Evolutionary conservation across 2,888 invertebrate genomes (phyloP), one percentile per base, ranked within the genome.

Genomic region (Ligdia adustata): DNA sequence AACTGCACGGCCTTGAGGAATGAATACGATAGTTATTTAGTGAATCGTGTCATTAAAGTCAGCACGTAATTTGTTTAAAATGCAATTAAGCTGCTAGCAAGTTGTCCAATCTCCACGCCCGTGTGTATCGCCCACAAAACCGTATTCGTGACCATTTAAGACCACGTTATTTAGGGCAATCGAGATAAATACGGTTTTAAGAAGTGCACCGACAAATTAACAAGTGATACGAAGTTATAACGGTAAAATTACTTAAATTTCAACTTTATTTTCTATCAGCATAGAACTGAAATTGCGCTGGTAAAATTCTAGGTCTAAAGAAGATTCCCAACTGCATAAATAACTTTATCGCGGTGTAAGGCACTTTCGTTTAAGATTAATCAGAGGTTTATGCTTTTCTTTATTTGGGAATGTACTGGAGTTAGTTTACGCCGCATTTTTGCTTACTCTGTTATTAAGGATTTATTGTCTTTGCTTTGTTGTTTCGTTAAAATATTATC

Each of bases 161-260:
- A 32, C 37, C 24, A 29, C 64, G 55, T 64, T 70, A 74, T 75
- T 69, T 58, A 60, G 72, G 64, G 42, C 72, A 63, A 74, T 70
- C 71, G 63, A 72, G 77, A 79, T 68, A 73, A 64, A 55, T 40
- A 55, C 57, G 63, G 56, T 63, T 62, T 64, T 67, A 66, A 75
- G 70, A 78, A 73, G 62, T 66, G 62, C 52, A 64, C 79, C 77
- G 79, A 75, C 77, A 72, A 75, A 79, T 75, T 70, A 66, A 71
- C 67, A 66, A 64, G 62, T 60, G 64, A 64, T 63, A 64, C n/a
- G n/a, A n/a, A n/a, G n/a, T 22, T 6, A 7, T 22, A 2, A 22
- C 6, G 7, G n/a, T n/a, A n/a, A 22, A 22, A 22, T 7, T n/a
- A 31, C 33, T 20, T 9, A 52, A 59, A 39, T 62, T 62, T n/a